These are phyloP conservation scores for Daubentonia madagascariensis DNA, from an alignment of 2,113 vertebrate species.

Conservation along the genomic window DNA sequence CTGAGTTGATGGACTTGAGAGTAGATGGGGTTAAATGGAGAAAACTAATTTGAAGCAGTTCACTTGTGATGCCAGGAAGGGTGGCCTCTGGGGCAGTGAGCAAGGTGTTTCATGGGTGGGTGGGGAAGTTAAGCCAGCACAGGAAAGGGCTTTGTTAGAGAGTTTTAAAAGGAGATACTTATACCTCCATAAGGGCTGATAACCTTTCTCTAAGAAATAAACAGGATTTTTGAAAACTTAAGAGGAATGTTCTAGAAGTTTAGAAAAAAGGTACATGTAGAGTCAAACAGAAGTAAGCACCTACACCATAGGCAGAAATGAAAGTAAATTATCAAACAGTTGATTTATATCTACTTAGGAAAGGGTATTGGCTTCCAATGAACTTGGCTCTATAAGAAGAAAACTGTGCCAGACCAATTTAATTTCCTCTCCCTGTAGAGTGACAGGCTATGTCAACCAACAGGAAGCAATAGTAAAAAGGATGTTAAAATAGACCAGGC, in stretches of 20 bases:
- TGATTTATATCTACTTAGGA: constrained; percentile 34
- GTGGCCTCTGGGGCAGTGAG: neutral
- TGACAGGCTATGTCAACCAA: constrained; percentile 13
- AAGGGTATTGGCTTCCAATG: neutral
- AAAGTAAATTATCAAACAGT: neutral
- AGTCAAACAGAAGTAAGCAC: neutral
- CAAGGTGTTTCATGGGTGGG: neutral
- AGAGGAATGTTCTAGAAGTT: neutral
- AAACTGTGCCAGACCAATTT: constrained; percentile 38
- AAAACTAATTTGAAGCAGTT: constrained; percentile 5
- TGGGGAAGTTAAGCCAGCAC: neutral
- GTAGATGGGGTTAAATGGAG: neutral
- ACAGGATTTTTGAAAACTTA: neutral
- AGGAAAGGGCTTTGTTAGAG: neutral
- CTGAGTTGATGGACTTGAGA: neutral
- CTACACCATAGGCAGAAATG: neutral
- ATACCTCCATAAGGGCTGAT: neutral
- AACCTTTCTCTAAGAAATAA: neutral
- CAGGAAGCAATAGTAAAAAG: constrained; percentile 37
- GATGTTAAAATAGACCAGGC: constrained; percentile 35
- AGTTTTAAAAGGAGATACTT: neutral
- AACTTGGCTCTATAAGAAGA: constrained; percentile 5
- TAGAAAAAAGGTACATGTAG: neutral
- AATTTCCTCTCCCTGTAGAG: constrained; percentile 48
- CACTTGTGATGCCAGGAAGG: neutral